Conservation (phyloP, 2,113 vertebrate genomes). For the Serilophus lunatus region DNA sequence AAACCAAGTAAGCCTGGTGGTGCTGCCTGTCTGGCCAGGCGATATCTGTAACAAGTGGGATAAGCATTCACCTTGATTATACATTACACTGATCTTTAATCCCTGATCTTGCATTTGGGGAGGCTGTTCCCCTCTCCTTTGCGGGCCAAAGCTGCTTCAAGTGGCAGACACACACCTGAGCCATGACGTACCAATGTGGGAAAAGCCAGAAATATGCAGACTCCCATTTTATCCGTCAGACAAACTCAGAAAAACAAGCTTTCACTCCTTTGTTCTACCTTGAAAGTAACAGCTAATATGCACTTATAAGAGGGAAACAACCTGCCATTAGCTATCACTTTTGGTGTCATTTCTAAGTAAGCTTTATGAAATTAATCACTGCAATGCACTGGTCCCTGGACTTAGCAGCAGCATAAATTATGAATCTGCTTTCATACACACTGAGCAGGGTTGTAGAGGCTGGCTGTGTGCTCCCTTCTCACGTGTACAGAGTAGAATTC, state of each 20-base stretch:
- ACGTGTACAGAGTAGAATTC: neutral
- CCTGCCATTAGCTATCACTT: neutral
- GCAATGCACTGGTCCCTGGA: neutral
- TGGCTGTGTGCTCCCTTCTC: neutral
- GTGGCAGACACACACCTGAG: neutral
- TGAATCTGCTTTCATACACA: neutral
- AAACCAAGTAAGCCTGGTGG: neutral
- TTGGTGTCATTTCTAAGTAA: neutral
- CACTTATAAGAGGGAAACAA: neutral
- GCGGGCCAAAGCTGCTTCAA: neutral
- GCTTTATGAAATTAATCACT: neutral
- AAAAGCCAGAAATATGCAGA: neutral
- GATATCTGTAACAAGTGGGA: neutral
- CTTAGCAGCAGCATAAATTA: neutral
- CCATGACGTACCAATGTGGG: neutral
- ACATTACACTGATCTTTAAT: neutral
- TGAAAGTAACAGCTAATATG: neutral
- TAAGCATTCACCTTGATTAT: neutral
- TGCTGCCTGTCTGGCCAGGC: neutral
- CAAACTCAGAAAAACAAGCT: neutral
- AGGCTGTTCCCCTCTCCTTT: neutral
- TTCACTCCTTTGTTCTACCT: neutral
- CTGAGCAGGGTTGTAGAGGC: neutral
- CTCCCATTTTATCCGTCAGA: neutral
- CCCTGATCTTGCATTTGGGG: neutral